Evolutionary conservation across 2,113 vertebrate genomes (phyloP).

Genomic region (Lophura nycthemera): DNA sequence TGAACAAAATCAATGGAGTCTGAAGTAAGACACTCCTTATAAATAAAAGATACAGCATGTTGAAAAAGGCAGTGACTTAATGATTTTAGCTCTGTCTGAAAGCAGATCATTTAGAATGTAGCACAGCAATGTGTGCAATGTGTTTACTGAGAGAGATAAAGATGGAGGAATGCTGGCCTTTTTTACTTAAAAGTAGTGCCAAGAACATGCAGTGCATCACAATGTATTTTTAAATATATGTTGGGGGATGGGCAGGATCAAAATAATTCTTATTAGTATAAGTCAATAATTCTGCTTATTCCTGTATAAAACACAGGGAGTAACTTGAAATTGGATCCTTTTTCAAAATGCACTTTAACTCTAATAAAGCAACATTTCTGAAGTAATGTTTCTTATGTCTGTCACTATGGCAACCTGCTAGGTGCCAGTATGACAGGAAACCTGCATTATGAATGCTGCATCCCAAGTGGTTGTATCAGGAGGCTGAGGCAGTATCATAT

Average conservation of each 20-base stretch:
- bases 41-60: neutral
- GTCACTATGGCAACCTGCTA: conserved; percentile 70
- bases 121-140: neutral
- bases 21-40: neutral
- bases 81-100: neutral
- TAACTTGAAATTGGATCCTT: conserved; percentile 14
- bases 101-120: neutral
- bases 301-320: neutral
- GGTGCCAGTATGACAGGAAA: conserved; percentile 19
- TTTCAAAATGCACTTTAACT: conserved; percentile 25
- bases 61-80: neutral
- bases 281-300: conserved; percentile 11
- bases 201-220: neutral
- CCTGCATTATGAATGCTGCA: conserved; percentile 19
- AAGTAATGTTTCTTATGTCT: conserved; percentile 38
- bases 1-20: neutral
- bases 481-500: neutral
- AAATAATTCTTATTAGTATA: neutral
- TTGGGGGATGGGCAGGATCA: neutral
- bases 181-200: neutral
- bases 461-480: neutral
- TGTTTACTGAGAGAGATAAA: fast-evolving
- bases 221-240: neutral
- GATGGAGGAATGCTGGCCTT: neutral
- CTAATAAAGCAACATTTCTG: conserved; percentile 62